phyloP scores from a whole-genome alignment of 1,140 invertebrate genomes.

The Pectinophora gossypiella region DNA sequence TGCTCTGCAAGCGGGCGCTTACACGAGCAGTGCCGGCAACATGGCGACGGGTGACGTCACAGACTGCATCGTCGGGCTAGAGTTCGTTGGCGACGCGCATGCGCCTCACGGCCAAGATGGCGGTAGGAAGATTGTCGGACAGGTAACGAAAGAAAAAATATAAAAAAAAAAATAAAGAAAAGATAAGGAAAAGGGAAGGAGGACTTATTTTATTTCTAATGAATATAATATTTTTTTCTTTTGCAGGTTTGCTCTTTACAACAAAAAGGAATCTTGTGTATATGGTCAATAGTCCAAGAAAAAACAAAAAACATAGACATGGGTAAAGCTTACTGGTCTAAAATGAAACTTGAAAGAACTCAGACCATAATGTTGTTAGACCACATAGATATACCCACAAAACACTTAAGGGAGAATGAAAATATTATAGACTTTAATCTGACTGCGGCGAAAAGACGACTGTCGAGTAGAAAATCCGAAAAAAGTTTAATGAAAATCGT shows the following conservation, averaged over 20 bases:
- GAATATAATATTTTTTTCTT: no score
- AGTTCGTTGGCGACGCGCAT: conserved; percentile 19
- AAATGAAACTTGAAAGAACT: conserved; percentile 48
- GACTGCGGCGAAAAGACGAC: conserved; percentile 45
- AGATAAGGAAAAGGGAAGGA: no score
- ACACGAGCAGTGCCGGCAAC: conserved; percentile 44
- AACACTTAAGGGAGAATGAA: conserved; percentile 9
- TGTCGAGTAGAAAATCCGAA: conserved; percentile 35
- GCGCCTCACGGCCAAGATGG: conserved; percentile 8
- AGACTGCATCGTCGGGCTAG: conserved; percentile 34
- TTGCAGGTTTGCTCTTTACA: conserved; percentile 57
- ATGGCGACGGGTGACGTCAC: conserved; percentile 17
- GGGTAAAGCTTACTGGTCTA: conserved; percentile 61
- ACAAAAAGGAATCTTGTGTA: conserved; percentile 47
- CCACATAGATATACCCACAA: conserved; percentile 22
- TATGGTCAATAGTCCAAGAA: conserved; percentile 63
- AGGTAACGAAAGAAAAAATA: conserved; percentile 22
- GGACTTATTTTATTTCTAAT: no score
- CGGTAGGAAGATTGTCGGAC: conserved; percentile 28
- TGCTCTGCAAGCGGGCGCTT: conserved; percentile 35
- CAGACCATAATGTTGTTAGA: conserved; percentile 43
- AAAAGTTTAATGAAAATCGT: conserved; percentile 21
- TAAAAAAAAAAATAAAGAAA: background rate
- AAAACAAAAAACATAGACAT: conserved; percentile 36
- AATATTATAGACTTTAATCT: conserved; percentile 37